A percentile compares a stretch with the other conserved stretches of the same genome.
These are phyloP conservation scores for Steinernema carpocapsae DNA, from an alignment of 2,888 invertebrate genomes.

Conservation along the genomic window DNA sequence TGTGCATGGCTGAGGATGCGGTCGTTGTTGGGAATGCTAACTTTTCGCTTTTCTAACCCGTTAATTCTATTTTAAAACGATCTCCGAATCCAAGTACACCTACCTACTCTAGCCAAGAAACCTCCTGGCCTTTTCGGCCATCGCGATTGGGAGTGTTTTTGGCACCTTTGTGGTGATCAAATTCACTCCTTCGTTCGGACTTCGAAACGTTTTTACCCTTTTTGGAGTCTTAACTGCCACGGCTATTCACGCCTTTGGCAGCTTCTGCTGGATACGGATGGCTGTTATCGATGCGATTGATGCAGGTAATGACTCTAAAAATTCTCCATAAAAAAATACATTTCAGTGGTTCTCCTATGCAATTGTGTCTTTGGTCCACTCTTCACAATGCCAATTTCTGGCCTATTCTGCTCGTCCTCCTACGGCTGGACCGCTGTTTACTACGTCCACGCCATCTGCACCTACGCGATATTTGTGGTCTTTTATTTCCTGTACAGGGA, in stretches of 20 bases:
- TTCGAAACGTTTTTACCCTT: not conserved
- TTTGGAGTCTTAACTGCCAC: conserved; percentile 13
- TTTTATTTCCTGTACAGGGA: conserved; percentile 25
- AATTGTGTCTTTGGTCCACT: conserved; percentile 11
- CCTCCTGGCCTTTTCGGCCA: conserved; percentile 9
- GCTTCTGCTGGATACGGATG: not conserved
- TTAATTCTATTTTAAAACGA: conserved; percentile 5
- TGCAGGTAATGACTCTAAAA: not conserved
- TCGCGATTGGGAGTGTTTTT: conserved; percentile 8
- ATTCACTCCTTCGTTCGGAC: conserved; percentile 17
- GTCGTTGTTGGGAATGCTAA: conserved; percentile 9
- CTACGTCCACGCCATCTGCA: conserved; percentile 25
- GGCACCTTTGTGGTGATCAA: conserved; percentile 10
- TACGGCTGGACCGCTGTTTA: conserved; percentile 23
- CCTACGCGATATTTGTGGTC: conserved; percentile 14
- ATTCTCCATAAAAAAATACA: not conserved
- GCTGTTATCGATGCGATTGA: not conserved
- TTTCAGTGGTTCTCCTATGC: conserved; percentile 10
- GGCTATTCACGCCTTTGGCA: conserved; percentile 15
- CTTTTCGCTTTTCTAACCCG: not conserved
- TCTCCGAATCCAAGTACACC: conserved; percentile 18
- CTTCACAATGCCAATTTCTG: conserved; percentile 21
- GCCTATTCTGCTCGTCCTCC: conserved; percentile 17
- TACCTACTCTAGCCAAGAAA: not conserved
- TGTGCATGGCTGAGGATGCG: conserved; percentile 41